phyloP scores from a whole-genome alignment of 2,888 invertebrate genomes.

The Camptogramma bilineatum region DNA sequence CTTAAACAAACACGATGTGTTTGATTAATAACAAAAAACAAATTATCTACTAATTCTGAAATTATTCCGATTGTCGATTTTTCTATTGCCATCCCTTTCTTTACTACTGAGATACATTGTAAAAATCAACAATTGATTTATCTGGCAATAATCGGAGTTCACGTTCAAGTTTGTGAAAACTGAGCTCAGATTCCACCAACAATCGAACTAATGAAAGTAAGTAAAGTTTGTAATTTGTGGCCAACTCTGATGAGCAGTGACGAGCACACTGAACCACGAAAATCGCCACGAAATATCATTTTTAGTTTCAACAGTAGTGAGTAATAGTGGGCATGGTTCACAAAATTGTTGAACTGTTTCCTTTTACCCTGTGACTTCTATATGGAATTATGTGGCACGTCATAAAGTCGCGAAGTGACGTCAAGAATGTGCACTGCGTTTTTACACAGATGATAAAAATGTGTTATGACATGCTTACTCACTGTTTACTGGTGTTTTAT shows the following conservation, averaged over 20 bases:
- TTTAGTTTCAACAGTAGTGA: not conserved
- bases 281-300: not conserved
- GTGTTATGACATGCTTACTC: conserved; percentile 26
- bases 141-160: too few species aligned
- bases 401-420: conserved; percentile 41
- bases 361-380: conserved; percentile 40
- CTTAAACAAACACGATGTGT: too few species aligned
- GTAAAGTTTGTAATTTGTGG: not conserved
- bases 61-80: too few species aligned
- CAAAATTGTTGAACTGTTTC: conserved; percentile 4
- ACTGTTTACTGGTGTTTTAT: conserved; percentile 32
- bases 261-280: not conserved
- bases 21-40: too few species aligned
- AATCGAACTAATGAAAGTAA: too few species aligned
- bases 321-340: too few species aligned
- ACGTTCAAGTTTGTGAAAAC: too few species aligned
- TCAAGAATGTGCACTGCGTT: conserved; percentile 36
- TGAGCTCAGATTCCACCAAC: too few species aligned
- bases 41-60: too few species aligned
- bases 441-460: conserved; percentile 39
- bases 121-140: too few species aligned
- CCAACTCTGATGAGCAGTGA: not conserved
- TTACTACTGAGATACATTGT: too few species aligned
- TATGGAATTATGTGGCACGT: conserved; percentile 53
- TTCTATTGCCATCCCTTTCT: too few species aligned